Evolutionary conservation across 1,140 invertebrate species (phyloP).

Genomic region (Drosophila nebulosa): DNA sequence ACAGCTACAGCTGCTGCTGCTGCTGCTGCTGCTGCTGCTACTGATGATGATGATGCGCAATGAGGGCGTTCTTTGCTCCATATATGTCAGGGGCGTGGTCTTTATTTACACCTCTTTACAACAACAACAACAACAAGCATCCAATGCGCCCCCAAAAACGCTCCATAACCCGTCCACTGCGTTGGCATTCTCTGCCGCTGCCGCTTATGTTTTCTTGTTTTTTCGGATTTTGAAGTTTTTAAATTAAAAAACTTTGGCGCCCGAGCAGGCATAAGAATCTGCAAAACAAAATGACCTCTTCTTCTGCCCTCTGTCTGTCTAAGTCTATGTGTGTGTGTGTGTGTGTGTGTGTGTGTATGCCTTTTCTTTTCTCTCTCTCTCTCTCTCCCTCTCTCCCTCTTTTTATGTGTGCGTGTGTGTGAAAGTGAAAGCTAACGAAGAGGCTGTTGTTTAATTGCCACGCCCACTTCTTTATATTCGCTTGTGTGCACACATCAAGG

Average conservation of each 20-base stretch:
- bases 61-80: neutral
- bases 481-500: conserved; percentile 62
- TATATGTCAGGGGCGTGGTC: conserved; percentile 15
- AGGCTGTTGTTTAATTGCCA: conserved; percentile 60
- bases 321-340: neutral
- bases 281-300: neutral
- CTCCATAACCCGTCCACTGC: neutral
- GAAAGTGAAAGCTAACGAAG: conserved; percentile 25
- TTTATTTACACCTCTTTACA: conserved; percentile 55
- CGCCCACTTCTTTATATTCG: conserved; percentile 39
- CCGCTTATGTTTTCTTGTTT: conserved; percentile 10
- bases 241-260: conserved; percentile 73
- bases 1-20: neutral
- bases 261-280: neutral
- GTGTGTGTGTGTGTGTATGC: too few species aligned
- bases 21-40: neutral
- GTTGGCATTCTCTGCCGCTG: neutral
- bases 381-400: conserved; percentile 2
- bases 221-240: conserved; percentile 54
- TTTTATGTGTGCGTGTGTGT: conserved; percentile 9
- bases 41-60: conserved; percentile 14
- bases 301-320: neutral
- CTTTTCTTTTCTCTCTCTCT: neutral
- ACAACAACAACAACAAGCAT: too few species aligned
- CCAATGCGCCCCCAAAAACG: neutral